Base-by-base conservation (phyloP, 1,140 invertebrate genomes). In the Vanessa atalanta region DNA sequence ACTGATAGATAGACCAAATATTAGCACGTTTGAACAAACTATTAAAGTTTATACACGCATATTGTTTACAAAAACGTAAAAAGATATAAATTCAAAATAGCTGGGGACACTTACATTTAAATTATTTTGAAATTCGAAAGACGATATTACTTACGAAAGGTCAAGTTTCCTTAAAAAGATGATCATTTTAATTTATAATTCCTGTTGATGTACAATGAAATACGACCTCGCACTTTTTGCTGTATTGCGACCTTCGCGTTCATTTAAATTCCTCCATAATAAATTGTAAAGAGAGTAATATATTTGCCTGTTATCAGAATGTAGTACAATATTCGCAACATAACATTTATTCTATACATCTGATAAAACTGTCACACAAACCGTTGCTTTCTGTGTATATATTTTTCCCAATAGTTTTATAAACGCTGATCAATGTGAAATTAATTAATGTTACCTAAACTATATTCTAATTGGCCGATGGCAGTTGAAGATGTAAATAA, bases 171-270 rank as follows among this genome's bases (percentile, higher is more conserved):
- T 16, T 64, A 16, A 23, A 57, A 23, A 57, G 16, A 23, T 16
- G 16, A 23, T 23, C 20, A 57, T 57, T 57, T 57, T 57, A 57
- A 57, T 23, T 57, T 57, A 23, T 57, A 57, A 57, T 57, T 57
- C 20, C 13, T 57, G 51, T 20, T 50, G 48, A 55, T 16, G 4
- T 5, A 5, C 13, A 53, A n/a, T 53, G 9, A 15, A 57, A 26
- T 13, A 57, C 53, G 13, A 23, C 20, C 12, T 57, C n/a, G 20
- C 12, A 11, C 9, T 57, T 20, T 57, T 57, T 57, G 12, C n/a
- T 11, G 53, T 16, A 57, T 6, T 13, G 13, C 20, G 53, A 23
- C 53, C 53, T 57, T 57, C 53, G 3, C 14, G n/a, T 57, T 26
- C 50, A 11, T 57, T 57, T 23, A 57, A 23, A 57, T 50, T 9